These are phyloP conservation scores for Intellagama lesueurii DNA, from an alignment of 2,797 vertebrate genomes.

Conservation along the genomic window DNA sequence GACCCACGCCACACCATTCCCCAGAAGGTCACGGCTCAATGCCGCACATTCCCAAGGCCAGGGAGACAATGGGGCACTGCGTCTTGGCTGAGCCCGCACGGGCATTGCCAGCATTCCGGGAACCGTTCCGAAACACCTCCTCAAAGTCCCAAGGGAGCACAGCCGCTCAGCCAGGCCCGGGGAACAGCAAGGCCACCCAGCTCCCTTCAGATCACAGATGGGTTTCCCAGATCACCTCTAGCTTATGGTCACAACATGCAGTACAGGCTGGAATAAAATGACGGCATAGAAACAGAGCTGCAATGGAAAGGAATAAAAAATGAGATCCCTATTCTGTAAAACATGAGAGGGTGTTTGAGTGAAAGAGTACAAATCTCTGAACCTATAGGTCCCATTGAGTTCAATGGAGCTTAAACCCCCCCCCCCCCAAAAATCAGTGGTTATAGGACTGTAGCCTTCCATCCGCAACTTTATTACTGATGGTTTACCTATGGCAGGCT, in stretches of 20 bases:
- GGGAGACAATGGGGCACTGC: constrained; percentile 39
- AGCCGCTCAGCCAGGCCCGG: too few species aligned
- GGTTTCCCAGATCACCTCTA: too few species aligned
- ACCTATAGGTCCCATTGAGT: not conserved
- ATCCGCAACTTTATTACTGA: too few species aligned
- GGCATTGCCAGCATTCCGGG: constrained; percentile 39
- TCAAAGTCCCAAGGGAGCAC: constrained; percentile 22
- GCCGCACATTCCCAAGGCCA: constrained; percentile 48
- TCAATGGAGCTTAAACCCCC: not conserved
- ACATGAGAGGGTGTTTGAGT: too few species aligned
- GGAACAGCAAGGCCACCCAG: not conserved
- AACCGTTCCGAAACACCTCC: constrained; percentile 10
- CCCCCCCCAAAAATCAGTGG: too few species aligned
- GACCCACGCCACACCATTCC: constrained; percentile 43
- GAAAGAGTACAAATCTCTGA: not conserved
- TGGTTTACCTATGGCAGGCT: too few species aligned
- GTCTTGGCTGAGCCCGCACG: not conserved
- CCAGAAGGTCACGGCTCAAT: constrained; percentile 54
- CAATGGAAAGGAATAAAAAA: too few species aligned
- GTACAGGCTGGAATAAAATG: too few species aligned
- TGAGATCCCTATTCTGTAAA: too few species aligned
- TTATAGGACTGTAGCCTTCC: too few species aligned
- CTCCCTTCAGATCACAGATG: not conserved
- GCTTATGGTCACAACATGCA: too few species aligned
- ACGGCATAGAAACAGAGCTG: too few species aligned